Evolutionary conservation across 2,113 vertebrate genomes (phyloP).

Genomic region (Hippocampus comes): DNA sequence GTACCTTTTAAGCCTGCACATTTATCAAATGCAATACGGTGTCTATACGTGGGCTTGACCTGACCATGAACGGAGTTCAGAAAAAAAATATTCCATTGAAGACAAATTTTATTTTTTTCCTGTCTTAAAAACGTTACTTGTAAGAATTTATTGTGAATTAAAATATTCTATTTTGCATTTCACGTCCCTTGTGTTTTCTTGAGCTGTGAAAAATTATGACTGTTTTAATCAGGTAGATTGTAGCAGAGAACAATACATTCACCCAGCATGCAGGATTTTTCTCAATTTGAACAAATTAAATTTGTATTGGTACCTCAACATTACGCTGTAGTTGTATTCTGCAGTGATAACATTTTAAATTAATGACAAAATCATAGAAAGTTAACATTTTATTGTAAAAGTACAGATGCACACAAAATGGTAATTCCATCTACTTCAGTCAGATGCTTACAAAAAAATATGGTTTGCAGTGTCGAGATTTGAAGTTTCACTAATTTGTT

Average conservation of each 20-base stretch:
- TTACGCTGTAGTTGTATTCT: no score
- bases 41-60: conserved; percentile 53
- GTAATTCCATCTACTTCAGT: conserved; percentile 20
- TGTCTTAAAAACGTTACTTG: conserved; percentile 57
- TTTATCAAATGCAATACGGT: conserved; percentile 63
- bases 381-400: conserved; percentile 55
- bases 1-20: conserved; percentile 47
- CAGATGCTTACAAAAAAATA: conserved; percentile 14
- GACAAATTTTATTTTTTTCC: conserved; percentile 61
- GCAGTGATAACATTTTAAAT: not conserved
- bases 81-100: conserved; percentile 44
- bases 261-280: no score
- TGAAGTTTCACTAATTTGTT: conserved; percentile 23
- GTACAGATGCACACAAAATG: conserved; percentile 43
- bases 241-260: no score
- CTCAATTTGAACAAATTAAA: no score
- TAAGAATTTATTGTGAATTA: conserved; percentile 67
- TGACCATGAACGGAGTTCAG: conserved; percentile 33
- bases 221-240: not conserved
- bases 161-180: conserved; percentile 71
- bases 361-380: conserved; percentile 32
- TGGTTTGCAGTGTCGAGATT: conserved; percentile 12
- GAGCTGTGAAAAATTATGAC: not conserved
- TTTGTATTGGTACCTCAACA: no score
- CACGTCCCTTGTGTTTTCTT: conserved; percentile 19